A percentile compares a stretch with the other conserved stretches of the same genome.
phyloP scores from a whole-genome alignment of 2,113 vertebrate genomes.

The Pluvianellus socialis region DNA sequence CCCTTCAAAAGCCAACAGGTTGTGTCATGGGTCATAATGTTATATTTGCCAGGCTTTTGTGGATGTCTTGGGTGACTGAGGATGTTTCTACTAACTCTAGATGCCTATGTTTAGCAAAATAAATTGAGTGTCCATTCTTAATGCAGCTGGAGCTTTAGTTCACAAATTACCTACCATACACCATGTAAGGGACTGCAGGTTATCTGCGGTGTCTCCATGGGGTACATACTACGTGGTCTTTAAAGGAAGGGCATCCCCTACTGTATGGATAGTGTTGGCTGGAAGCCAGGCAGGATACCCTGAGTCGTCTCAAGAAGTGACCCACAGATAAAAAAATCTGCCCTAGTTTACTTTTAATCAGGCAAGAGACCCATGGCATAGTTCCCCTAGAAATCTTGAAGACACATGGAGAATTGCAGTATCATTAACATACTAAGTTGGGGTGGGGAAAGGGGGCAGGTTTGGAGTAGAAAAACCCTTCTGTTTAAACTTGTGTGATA shows the following conservation, averaged over 20 bases:
- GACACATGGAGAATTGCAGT: neutral
- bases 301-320: neutral
- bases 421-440: neutral
- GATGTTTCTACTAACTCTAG: neutral
- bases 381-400: neutral
- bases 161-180: neutral
- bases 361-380: neutral
- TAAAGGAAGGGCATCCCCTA: neutral
- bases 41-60: neutral
- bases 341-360: neutral
- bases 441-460: rapidly evolving
- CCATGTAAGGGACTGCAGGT: neutral
- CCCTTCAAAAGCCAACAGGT: neutral
- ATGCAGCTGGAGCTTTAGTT: neutral
- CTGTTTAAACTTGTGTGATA: neutral
- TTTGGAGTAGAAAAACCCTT: neutral
- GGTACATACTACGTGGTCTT: neutral
- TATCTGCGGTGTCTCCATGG: neutral
- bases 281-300: neutral
- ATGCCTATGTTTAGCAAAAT: neutral
- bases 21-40: neutral
- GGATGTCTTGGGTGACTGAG: neutral
- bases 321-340: neutral
- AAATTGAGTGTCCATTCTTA: neutral
- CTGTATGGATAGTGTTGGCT: neutral